These are phyloP conservation scores for Phyllotis vaccarum DNA, from an alignment of 2,797 vertebrate species.

Conservation along the genomic window DNA sequence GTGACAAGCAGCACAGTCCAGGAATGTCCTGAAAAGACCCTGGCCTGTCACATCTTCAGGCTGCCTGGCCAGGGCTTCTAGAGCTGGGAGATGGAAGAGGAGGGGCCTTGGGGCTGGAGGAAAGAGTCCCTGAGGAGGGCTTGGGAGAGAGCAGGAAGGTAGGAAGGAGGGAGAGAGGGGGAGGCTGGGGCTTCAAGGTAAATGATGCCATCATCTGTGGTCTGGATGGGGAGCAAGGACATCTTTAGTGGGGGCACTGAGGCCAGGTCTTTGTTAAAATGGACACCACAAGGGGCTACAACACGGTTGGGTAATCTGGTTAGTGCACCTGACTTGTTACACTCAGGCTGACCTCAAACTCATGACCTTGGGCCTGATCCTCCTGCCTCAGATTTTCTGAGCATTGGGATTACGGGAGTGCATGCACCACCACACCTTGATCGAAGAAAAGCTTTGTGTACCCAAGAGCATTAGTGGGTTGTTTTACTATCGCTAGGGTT, in stretches of 20 bases:
- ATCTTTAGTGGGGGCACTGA: background rate
- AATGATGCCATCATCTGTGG: background rate
- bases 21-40: background rate
- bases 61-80: background rate
- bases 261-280: too few species aligned
- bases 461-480: background rate
- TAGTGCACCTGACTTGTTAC: background rate
- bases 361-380: too few species aligned
- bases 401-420: background rate
- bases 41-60: background rate
- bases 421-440: too few species aligned
- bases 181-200: background rate
- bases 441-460: rapidly evolving
- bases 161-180: too few species aligned
- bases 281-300: background rate
- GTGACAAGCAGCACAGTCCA: background rate
- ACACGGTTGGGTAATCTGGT: background rate
- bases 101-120: too few species aligned
- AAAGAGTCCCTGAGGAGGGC: background rate
- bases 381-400: background rate
- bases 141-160: background rate
- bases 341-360: background rate
- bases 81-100: background rate
- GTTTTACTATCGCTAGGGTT: too few species aligned
- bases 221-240: background rate